phyloP scores from a whole-genome alignment of 2,888 invertebrate genomes.

The Cynaeus angustus region DNA sequence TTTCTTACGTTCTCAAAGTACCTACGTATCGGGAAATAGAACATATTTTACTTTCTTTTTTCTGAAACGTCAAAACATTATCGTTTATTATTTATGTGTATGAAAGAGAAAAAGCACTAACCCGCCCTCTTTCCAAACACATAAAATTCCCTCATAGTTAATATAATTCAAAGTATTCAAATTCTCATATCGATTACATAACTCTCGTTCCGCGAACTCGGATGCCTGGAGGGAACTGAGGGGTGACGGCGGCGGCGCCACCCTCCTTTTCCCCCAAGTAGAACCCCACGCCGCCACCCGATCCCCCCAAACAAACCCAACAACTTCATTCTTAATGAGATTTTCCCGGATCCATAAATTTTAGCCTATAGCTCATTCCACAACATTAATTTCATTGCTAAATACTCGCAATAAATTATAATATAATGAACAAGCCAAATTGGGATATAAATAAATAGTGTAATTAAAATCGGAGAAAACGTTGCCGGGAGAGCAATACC shows the following conservation, averaged over 20 bases:
- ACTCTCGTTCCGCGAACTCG: slow-evolving; percentile 52
- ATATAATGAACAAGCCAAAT: slow-evolving; percentile 72
- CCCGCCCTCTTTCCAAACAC: slow-evolving; percentile 12
- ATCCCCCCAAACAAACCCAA: slow-evolving; percentile 65
- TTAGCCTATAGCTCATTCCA: slow-evolving; percentile 72
- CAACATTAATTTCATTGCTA: slow-evolving; percentile 73
- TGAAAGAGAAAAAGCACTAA: not conserved
- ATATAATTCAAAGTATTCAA: slow-evolving; percentile 65
- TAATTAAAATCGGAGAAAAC: slow-evolving; percentile 53
- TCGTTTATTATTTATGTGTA: slow-evolving; percentile 28
- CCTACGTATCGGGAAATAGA: not conserved
- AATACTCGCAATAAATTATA: slow-evolving; percentile 72
- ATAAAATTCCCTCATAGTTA: slow-evolving; percentile 57
- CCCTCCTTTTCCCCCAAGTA: slow-evolving; percentile 46
- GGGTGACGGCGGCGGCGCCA: slow-evolving; percentile 46
- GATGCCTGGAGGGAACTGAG: slow-evolving; percentile 30
- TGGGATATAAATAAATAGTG: slow-evolving; percentile 70
- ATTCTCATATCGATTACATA: slow-evolving; percentile 67
- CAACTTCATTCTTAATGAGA: slow-evolving; percentile 73
- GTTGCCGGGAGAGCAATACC: not conserved
- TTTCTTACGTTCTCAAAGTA: not conserved
- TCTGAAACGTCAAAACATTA: slow-evolving; percentile 26
- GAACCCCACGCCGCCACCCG: slow-evolving; percentile 50
- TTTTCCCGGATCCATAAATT: slow-evolving; percentile 73
- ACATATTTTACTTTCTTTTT: slow-evolving; percentile 11